A percentile compares a stretch with the other conserved stretches of the same genome.
Conservation (phyloP, 2,888 invertebrate species). For the Drosophila anomalata region DNA sequence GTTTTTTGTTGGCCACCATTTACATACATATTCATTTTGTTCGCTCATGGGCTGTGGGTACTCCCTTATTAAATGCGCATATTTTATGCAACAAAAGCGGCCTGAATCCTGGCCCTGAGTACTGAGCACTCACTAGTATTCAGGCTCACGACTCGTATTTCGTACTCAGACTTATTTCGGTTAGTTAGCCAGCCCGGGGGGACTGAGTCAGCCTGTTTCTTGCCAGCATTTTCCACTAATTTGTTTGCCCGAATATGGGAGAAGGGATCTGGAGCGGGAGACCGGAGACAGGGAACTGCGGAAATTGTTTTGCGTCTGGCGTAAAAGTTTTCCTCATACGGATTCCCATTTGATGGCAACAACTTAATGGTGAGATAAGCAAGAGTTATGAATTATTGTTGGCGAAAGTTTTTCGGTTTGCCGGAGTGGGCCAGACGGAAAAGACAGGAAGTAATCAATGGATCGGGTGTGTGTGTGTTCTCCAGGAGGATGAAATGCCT, state of each 20-base stretch:
- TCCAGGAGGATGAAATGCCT: constrained; percentile 29
- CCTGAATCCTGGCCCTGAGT: constrained; percentile 9
- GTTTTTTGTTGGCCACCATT: constrained; percentile 55
- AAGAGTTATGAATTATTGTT: constrained; percentile 56
- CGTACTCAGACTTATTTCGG: constrained; percentile 38
- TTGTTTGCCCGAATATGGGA: constrained; percentile 41
- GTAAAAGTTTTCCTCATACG: constrained; percentile 66
- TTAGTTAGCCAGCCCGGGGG: constrained; percentile 41
- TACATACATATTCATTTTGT: constrained; percentile 58
- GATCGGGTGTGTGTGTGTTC: constrained; percentile 32
- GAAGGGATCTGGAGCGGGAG: constrained; percentile 47
- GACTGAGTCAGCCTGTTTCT: constrained; percentile 34
- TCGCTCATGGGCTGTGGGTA: constrained; percentile 26
- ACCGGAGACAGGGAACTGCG: constrained; percentile 31
- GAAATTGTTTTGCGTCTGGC: constrained; percentile 73
- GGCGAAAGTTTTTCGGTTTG: constrained; percentile 32
- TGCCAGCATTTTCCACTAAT: constrained; percentile 58
- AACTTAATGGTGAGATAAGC: constrained; percentile 70
- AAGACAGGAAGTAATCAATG: constrained; percentile 59
- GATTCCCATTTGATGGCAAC: constrained; percentile 59
- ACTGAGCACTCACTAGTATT: constrained; percentile 22
- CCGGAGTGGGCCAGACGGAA: background rate
- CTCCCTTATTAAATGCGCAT: constrained; percentile 73
- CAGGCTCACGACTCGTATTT: constrained; percentile 25
- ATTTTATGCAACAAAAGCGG: constrained; percentile 65